Conservation (phyloP, 1,140 invertebrate genomes). For the Hyles vespertilio region DNA sequence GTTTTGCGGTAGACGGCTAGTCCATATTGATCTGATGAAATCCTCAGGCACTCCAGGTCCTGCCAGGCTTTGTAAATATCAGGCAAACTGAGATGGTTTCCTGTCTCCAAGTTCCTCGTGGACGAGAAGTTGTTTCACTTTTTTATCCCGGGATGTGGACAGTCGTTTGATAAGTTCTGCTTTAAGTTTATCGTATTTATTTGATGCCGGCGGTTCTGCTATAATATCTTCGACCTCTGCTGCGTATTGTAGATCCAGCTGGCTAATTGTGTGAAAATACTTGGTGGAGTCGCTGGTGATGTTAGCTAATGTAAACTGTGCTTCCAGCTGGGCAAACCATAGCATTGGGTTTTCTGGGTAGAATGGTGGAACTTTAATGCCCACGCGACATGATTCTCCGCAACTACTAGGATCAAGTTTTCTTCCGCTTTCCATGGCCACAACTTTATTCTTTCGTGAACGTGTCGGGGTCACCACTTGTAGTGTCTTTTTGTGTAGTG, state of each 20-base stretch:
- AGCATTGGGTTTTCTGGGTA: constrained; percentile 20
- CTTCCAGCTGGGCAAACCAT: constrained; percentile 28
- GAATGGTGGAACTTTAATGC: constrained; percentile 21
- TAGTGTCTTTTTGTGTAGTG: too few relatives aligned
- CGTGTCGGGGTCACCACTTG: too few relatives aligned
- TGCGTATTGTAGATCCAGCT: constrained; percentile 3
- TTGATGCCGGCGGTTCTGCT: neutral
- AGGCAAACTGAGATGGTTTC: constrained; percentile 35
- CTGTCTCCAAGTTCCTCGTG: constrained; percentile 31
- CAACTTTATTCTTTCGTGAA: too few relatives aligned
- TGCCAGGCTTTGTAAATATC: constrained; percentile 16
- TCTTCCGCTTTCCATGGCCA: too few relatives aligned
- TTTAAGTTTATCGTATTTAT: constrained; percentile 9
- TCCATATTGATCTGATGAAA: constrained; percentile 31
- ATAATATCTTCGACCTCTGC: constrained; percentile 7
- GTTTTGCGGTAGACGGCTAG: constrained; percentile 21
- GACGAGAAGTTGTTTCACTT: constrained; percentile 24
- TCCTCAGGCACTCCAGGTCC: constrained; percentile 23
- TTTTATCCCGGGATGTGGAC: constrained; percentile 14
- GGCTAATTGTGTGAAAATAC: constrained; percentile 3
- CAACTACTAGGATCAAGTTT: too few relatives aligned
- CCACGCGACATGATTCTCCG: neutral
- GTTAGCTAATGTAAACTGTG: constrained; percentile 19
- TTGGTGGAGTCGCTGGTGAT: constrained; percentile 22
- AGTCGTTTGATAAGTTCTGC: constrained; percentile 10